Conservation (phyloP, 2,113 vertebrate genomes). For the Oophaga pumilio region DNA sequence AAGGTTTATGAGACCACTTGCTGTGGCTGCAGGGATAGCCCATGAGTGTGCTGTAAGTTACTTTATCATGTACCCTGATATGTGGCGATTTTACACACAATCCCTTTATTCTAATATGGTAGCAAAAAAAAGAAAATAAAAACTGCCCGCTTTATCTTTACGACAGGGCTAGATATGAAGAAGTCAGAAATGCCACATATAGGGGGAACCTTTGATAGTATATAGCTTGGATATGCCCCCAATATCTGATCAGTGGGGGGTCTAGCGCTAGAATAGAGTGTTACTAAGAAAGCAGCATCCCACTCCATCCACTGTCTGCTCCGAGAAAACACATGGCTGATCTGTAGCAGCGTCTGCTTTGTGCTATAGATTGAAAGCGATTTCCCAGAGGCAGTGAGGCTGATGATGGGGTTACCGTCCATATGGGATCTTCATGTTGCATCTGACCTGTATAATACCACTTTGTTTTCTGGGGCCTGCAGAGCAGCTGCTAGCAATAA, state of each 20-base stretch:
- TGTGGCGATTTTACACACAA: too few species aligned
- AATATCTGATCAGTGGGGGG: background rate
- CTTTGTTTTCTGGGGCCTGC: background rate
- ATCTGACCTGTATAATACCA: conserved; percentile 17
- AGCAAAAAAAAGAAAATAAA: too few species aligned
- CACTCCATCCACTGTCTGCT: too few species aligned
- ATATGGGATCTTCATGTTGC: conserved; percentile 13
- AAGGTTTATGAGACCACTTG: too few species aligned
- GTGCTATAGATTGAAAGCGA: background rate
- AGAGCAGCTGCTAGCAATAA: conserved; percentile 18
- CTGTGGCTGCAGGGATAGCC: too few species aligned
- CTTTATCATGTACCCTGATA: too few species aligned
- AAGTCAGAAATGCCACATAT: background rate
- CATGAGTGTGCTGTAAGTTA: too few species aligned
- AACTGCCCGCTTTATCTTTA: background rate
- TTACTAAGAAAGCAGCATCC: too few species aligned
- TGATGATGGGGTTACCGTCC: background rate
- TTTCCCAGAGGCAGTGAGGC: background rate
- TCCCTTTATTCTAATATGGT: too few species aligned
- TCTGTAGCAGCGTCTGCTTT: background rate
- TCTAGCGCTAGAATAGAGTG: background rate
- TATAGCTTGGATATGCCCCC: background rate
- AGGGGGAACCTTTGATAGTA: background rate
- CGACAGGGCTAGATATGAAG: background rate
- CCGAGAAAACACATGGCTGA: background rate